A percentile compares a stretch with the other conserved stretches of the same genome.
These are phyloP conservation scores for Crossaster papposus DNA, from an alignment of 53 echinoderm and acorn worm genomes.

Conservation along the genomic window DNA sequence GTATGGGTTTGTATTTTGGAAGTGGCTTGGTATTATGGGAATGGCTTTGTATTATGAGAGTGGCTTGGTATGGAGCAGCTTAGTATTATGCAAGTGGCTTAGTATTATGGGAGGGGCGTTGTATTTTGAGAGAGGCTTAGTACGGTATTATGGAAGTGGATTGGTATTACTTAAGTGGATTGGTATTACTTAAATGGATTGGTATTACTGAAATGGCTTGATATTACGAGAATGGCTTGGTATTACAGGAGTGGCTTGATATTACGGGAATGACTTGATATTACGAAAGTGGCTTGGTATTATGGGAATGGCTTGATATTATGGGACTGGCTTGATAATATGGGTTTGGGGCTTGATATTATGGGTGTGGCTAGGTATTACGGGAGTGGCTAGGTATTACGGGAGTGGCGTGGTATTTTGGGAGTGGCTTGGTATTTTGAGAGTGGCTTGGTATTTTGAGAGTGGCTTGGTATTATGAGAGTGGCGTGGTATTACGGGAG, in stretches of 20 bases:
- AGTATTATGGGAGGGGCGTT: background rate
- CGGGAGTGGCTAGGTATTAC: background rate
- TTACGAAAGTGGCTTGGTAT: background rate
- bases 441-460: conserved; percentile 15
- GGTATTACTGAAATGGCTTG: too few species aligned
- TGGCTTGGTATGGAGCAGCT: background rate
- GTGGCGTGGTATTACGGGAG: background rate
- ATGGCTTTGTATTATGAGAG: background rate
- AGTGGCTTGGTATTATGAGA: background rate
- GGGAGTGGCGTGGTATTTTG: conserved; percentile 1
- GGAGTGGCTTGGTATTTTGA: background rate
- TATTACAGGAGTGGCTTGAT: too few species aligned
- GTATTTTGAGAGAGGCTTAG: too few species aligned
- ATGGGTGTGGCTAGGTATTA: conserved; percentile 22
- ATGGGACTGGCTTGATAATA: background rate
- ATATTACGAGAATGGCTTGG: too few species aligned
- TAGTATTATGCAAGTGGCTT: background rate
- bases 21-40: background rate
- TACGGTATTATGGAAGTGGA: too few species aligned
- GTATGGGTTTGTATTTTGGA: conserved; percentile 8
- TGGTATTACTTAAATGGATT: too few species aligned
- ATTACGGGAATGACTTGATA: too few species aligned
- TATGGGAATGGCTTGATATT: too few species aligned
- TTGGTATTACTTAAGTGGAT: too few species aligned
- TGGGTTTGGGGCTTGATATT: background rate